Conservation (phyloP, 2,113 vertebrate species). For the Octodon degus region DNA sequence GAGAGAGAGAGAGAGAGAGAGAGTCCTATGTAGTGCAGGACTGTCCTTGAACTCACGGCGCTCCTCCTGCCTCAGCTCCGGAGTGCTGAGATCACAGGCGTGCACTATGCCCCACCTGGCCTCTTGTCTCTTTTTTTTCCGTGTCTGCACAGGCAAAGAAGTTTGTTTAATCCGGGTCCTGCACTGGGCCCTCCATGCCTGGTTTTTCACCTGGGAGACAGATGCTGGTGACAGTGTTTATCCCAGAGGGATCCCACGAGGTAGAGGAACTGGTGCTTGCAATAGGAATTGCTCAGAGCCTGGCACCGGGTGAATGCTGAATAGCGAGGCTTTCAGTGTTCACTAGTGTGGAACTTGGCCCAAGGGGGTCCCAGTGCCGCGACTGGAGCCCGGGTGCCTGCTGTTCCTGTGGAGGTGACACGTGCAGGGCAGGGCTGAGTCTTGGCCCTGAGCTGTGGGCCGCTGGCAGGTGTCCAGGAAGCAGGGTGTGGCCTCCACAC, state of each 20-base stretch:
- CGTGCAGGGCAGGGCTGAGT: background rate
- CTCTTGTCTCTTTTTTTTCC: background rate
- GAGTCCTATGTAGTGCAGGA: background rate
- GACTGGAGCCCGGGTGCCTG: background rate
- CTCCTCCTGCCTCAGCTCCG: background rate
- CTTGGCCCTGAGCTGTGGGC: background rate
- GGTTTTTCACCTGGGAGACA: background rate
- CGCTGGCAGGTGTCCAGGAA: background rate
- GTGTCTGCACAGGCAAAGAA: background rate
- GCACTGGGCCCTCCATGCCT: background rate
- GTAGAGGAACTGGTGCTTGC: background rate
- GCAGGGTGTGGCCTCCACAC: fast-evolving
- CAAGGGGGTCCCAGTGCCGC: background rate
- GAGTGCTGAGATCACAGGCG: background rate
- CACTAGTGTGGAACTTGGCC: fast-evolving
- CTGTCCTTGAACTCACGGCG: background rate
- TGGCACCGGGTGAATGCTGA: no score
- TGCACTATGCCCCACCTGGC: background rate
- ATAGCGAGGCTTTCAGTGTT: background rate
- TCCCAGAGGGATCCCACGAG: fast-evolving
- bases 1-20: fast-evolving
- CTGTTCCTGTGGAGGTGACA: background rate
- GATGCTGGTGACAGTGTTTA: background rate
- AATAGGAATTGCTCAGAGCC: background rate
- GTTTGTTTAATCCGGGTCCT: background rate